Evolutionary conservation across 2,113 vertebrate species (phyloP).

Genomic region (Rafetus swinhoei): DNA sequence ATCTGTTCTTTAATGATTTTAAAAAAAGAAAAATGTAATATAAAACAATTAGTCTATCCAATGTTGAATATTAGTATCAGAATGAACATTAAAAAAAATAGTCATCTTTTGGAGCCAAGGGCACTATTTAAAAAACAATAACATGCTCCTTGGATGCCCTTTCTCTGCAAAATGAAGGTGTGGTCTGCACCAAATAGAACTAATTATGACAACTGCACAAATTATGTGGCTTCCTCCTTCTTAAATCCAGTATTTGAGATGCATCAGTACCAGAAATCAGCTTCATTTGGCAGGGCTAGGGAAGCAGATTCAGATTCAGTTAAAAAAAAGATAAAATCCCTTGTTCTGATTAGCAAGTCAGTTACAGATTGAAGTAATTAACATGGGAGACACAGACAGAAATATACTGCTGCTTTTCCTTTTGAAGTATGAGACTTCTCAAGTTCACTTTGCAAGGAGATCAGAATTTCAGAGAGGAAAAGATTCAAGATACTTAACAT

Average conservation of each 20-base stretch:
- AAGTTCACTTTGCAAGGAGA: not conserved
- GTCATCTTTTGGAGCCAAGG: not conserved
- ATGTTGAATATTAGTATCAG: not conserved
- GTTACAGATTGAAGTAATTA: not conserved
- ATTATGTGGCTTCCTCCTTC: not conserved
- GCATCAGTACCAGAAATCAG: not conserved
- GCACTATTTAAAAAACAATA: not conserved
- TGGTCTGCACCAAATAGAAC: not conserved
- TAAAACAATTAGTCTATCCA: not conserved
- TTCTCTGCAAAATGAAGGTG: fast-evolving
- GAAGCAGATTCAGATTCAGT: not conserved
- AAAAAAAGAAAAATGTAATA: not conserved
- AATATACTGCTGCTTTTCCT: not conserved
- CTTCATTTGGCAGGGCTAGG: not conserved
- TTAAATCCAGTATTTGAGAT: not conserved
- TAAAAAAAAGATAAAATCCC: not conserved
- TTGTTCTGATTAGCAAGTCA: not conserved
- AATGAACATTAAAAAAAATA: not conserved
- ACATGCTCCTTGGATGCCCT: not conserved
- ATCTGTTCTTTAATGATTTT: not conserved
- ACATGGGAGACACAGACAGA: not conserved
- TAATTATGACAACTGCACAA: not conserved
- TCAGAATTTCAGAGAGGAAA: not conserved
- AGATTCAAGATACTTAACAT: fast-evolving
- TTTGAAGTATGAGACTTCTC: not conserved